Base-by-base conservation (phyloP, 2,888 invertebrate genomes). In the Megamerina dolium region DNA sequence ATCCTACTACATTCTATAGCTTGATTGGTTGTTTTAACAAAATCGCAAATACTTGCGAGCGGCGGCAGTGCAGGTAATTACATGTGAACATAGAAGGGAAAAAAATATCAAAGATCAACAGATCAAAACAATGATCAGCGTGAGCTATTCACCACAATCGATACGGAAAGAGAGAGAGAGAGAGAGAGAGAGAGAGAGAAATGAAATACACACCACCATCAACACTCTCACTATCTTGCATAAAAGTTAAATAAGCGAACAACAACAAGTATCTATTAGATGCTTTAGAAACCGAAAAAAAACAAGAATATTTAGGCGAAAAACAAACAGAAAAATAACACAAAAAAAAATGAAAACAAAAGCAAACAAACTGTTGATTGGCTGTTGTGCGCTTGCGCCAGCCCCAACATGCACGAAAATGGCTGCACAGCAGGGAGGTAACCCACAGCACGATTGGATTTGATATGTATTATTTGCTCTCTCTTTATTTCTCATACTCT, bases 331-430 rank as follows among this genome's bases (percentile, higher is more conserved):
- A 12, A 16, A 19, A n/a, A n/a, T n/a, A n/a, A n/a, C 13, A 37
- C 29, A 21, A 5, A 8, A 18, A 14, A 10, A 8, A 35, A 4
- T 5, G n/a, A 23, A 21, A 33, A 18, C 16, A 16, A 20, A 9
- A 36, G 37, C 47, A 53, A 55, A 62, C 69, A 68, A 70, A 63
- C 63, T 60, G 63, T 58, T 68, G 67, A 69, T 69, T 69, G 69
- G 68, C 51, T 58, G 56, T 49, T 57, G 52, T 66, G 69, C 69
- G 69, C 69, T 56, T 69, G 69, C 69, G 69, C 71, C 68, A 51
- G 58, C 60, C n/a, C 63, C 60, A 54, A 56, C 50, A 52, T 49
- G 49, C 50, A 53, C 60, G 65, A 70, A 68, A 68, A 68, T 68
- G 68, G 70, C 70, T 68, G 67, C 64, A 66, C 48, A 51, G 54